phyloP scores from a whole-genome alignment of 1,140 invertebrate genomes.

The Aricia agestis region DNA sequence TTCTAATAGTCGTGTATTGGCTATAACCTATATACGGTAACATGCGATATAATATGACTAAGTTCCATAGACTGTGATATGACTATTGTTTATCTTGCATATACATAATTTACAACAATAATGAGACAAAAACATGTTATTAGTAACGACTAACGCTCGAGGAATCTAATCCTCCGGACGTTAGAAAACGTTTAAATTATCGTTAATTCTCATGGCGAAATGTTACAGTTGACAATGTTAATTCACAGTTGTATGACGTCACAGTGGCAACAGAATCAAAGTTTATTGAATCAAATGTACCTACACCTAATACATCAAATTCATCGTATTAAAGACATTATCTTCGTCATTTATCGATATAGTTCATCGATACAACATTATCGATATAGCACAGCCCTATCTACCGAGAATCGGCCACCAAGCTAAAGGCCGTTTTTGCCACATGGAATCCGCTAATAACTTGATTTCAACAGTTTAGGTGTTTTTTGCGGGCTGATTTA shows the following conservation, averaged over 20 bases:
- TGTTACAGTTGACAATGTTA: background rate
- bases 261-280: background rate
- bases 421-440: slow-evolving; percentile 40
- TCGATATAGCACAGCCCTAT: slow-evolving; percentile 33
- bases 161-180: background rate
- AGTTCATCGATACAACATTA: background rate
- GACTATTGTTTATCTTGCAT: slow-evolving; percentile 5
- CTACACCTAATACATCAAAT: background rate
- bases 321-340: background rate
- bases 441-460: slow-evolving; percentile 49
- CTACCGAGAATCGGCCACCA: slow-evolving; percentile 48
- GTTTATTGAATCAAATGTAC: background rate
- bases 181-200: slow-evolving; percentile 3
- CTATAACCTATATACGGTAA: background rate
- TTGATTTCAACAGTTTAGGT: slow-evolving; percentile 51
- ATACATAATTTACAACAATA: slow-evolving; percentile 4
- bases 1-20: background rate
- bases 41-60: slow-evolving; percentile 4
- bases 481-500: slow-evolving; percentile 20
- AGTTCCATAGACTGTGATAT: no score
- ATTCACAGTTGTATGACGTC: no score
- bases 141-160: background rate
- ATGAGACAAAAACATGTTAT: slow-evolving; percentile 9
- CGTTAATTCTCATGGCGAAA: background rate
- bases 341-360: no score